Percentiles rank a stretch among this genome's conserved stretches.
Conservation (phyloP, 2,113 vertebrate genomes). For the Lophura nycthemera region DNA sequence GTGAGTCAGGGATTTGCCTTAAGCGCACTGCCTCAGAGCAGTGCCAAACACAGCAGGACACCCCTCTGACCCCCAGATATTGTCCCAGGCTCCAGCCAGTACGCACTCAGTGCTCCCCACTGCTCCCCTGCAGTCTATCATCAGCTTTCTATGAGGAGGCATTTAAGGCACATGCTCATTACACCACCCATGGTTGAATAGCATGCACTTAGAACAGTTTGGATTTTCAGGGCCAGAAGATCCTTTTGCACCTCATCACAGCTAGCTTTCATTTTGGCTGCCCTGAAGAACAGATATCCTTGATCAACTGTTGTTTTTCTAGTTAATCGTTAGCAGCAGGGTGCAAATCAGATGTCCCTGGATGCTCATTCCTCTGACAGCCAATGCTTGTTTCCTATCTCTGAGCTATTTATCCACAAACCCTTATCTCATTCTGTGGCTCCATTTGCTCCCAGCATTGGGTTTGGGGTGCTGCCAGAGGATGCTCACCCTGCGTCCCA, state of each 20-base stretch:
- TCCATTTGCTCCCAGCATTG: background rate
- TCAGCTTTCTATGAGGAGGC: fast-evolving
- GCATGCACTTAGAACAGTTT: background rate
- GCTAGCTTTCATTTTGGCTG: background rate
- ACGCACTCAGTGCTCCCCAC: background rate
- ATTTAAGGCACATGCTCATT: background rate
- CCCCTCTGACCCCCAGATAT: background rate
- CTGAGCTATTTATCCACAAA: background rate
- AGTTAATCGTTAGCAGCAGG: background rate
- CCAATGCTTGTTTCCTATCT: background rate
- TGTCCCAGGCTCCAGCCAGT: background rate
- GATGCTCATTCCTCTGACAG: background rate
- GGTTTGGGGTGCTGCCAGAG: background rate
- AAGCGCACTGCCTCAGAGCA: background rate
- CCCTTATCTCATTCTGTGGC: background rate
- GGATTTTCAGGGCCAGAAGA: background rate
- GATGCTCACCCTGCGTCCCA: no score
- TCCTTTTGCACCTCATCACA: background rate
- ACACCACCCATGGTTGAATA: background rate
- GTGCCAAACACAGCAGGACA: background rate
- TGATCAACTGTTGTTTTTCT: background rate
- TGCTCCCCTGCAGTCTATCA: background rate
- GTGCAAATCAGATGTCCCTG: background rate
- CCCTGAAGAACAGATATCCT: background rate
- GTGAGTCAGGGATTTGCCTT: background rate